A percentile compares a stretch with the other conserved stretches of the same genome.
phyloP scores from a whole-genome alignment of 64 coral and sea anemone species.

The Montipora efflorescens region DNA sequence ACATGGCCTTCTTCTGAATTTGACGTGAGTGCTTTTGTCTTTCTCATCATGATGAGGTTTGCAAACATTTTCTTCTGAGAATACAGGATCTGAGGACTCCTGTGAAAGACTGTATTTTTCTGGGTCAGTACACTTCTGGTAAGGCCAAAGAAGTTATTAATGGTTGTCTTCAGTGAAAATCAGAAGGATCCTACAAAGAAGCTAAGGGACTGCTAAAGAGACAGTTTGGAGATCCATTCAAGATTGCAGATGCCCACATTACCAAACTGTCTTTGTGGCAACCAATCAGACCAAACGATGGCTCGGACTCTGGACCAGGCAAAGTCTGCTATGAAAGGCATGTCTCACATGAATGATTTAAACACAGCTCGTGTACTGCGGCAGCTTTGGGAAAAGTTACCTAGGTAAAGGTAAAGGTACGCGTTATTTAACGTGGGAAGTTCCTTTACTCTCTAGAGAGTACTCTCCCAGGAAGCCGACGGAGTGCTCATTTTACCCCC shows the following conservation, averaged over 20 bases:
- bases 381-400: conserved; percentile 71
- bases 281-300: conserved; percentile 62
- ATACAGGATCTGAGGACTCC: neutral
- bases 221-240: conserved; percentile 59
- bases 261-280: conserved; percentile 58
- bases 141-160: conserved; percentile 76
- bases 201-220: conserved; percentile 63
- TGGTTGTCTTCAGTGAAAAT: conserved; percentile 61
- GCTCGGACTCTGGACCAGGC: conserved; percentile 32
- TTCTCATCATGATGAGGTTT: neutral
- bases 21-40: neutral
- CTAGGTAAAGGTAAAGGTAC: no score
- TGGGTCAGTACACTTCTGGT: neutral
- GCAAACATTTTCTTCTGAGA: conserved; percentile 30
- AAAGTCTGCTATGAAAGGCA: conserved; percentile 53
- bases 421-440: no score
- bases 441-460: no score
- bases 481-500: no score
- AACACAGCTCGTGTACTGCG: conserved; percentile 70
- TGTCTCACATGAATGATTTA: conserved; percentile 49
- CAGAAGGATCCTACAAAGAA: conserved; percentile 62
- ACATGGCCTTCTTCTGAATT: neutral
- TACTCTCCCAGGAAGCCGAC: no score
- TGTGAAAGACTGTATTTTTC: neutral
- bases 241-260: conserved; percentile 65